Evolutionary conservation across 2,888 invertebrate species (phyloP).

Genomic region (Amiota communis): DNA sequence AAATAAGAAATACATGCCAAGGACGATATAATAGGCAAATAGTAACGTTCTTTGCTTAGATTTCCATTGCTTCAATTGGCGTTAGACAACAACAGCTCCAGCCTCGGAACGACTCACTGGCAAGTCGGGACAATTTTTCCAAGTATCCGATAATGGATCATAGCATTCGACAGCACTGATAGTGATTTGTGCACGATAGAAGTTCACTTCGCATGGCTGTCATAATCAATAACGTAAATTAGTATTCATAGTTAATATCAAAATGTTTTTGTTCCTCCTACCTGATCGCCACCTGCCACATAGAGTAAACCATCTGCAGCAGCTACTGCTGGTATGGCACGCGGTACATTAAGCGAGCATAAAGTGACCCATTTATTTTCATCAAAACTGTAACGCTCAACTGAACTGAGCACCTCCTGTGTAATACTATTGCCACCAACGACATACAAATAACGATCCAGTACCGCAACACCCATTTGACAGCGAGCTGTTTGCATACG

Average conservation of each 20-base stretch:
- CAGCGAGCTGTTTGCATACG: conserved; percentile 87
- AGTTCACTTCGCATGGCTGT: conserved; percentile 82
- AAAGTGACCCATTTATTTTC: conserved; percentile 83
- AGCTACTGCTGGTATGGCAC: conserved; percentile 89
- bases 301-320: conserved; percentile 87
- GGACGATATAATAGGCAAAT: conserved; percentile 18
- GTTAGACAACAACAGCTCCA: conserved; percentile 85
- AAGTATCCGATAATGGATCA: conserved; percentile 84
- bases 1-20: conserved; percentile 14
- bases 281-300: conserved; percentile 88
- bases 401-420: conserved; percentile 85
- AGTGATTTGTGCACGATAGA: conserved; percentile 89
- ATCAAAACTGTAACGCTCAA: conserved; percentile 78
- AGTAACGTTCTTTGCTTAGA: conserved; percentile 2
- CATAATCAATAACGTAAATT: not conserved
- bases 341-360: conserved; percentile 81
- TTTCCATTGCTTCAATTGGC: not conserved
- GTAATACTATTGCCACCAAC: conserved; percentile 91
- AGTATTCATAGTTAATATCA: not conserved
- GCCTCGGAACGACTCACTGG: conserved; percentile 91
- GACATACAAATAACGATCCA: conserved; percentile 87
- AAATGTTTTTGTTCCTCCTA: conserved; percentile 34
- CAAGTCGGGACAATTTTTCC: conserved; percentile 86
- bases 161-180: conserved; percentile 88
- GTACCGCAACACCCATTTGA: conserved; percentile 91